phyloP scores from a whole-genome alignment of 2,888 invertebrate species.

The Zonitis immaculata region DNA sequence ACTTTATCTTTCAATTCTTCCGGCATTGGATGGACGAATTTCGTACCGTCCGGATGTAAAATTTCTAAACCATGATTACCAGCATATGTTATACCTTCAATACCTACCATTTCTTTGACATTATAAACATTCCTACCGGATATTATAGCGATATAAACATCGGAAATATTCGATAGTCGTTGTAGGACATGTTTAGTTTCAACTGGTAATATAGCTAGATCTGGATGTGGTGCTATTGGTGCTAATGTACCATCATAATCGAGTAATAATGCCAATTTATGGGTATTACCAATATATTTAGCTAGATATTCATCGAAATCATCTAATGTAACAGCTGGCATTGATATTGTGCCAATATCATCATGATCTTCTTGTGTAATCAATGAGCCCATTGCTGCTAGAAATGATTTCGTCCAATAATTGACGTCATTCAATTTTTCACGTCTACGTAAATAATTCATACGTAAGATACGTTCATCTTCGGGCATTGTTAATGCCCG shows the following conservation, averaged over 20 bases:
- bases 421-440: slow-evolving; percentile 81
- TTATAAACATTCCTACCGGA: slow-evolving; percentile 84
- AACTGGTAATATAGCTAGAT: slow-evolving; percentile 77
- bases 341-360: slow-evolving; percentile 75
- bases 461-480: slow-evolving; percentile 78
- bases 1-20: slow-evolving; percentile 78
- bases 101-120: slow-evolving; percentile 84
- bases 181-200: slow-evolving; percentile 82
- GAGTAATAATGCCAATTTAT: slow-evolving; percentile 75
- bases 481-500: slow-evolving; percentile 87
- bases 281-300: slow-evolving; percentile 83
- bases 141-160: slow-evolving; percentile 81
- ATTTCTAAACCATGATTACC: slow-evolving; percentile 88
- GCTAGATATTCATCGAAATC: slow-evolving; percentile 86
- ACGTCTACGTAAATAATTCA: slow-evolving; percentile 77
- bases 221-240: slow-evolving; percentile 85
- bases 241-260: slow-evolving; percentile 89
- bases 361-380: slow-evolving; percentile 68
- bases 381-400: slow-evolving; percentile 81
- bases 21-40: slow-evolving; percentile 89
- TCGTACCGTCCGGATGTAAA: slow-evolving; percentile 83
- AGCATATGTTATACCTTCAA: slow-evolving; percentile 85
- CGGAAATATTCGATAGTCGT: slow-evolving; percentile 76
- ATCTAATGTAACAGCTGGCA: slow-evolving; percentile 87
- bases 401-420: slow-evolving; percentile 84